These are phyloP conservation scores for Arctia plantaginis DNA, from an alignment of 2,888 invertebrate species.

Conservation along the genomic window DNA sequence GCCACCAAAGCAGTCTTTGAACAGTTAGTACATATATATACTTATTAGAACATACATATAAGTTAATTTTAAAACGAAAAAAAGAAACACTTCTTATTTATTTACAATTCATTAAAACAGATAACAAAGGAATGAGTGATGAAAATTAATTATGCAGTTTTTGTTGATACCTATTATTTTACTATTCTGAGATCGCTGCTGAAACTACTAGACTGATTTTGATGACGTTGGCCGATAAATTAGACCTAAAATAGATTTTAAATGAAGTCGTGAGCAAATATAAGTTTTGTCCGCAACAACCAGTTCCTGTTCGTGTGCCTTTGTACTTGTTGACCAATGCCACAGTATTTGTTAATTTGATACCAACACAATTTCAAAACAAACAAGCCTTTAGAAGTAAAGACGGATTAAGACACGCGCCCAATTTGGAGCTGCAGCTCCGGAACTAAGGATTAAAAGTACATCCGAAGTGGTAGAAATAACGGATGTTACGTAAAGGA, in stretches of 20 bases:
- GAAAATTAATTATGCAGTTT: background rate
- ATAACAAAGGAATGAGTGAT: background rate
- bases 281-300: background rate
- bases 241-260: background rate
- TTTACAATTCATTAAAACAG: background rate
- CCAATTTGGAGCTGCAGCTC: conserved; percentile 11
- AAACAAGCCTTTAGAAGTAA: background rate
- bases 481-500: conserved; percentile 25
- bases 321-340: background rate
- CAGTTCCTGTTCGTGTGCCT: background rate
- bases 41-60: too few species aligned
- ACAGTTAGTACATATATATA: background rate
- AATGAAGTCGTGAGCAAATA: background rate
- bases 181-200: background rate
- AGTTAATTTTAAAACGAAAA: background rate
- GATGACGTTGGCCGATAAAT: background rate
- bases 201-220: background rate
- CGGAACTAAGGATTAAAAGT: conserved; percentile 27
- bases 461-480: conserved; percentile 24
- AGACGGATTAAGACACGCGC: background rate
- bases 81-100: background rate
- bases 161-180: background rate
- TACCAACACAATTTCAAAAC: conserved; percentile 11
- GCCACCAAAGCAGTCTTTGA: too few species aligned
- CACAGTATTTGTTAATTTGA: background rate